Evolutionary conservation across 2,113 vertebrate species (phyloP).

Genomic region (Vidua macroura): DNA sequence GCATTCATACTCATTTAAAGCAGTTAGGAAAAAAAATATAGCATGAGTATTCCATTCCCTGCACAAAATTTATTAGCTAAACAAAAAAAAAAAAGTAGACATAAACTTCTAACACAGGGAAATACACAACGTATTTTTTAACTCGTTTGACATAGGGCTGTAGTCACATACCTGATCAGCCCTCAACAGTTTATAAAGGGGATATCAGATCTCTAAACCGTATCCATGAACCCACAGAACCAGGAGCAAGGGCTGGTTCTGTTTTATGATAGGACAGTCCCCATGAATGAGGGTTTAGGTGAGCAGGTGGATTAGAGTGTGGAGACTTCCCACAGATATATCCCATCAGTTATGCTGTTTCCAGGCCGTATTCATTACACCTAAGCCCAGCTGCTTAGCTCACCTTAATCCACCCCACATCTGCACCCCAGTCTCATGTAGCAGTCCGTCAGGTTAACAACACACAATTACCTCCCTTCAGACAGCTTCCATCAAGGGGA

Average conservation of each 20-base stretch:
- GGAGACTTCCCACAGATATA: neutral
- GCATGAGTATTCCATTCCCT: neutral
- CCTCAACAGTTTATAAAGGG: neutral
- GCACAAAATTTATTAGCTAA: neutral
- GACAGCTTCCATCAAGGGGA: neutral
- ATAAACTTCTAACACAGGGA: neutral
- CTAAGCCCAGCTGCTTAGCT: neutral
- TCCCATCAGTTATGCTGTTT: fast-evolving
- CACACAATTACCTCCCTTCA: neutral
- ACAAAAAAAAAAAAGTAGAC: neutral
- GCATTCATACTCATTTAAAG: neutral
- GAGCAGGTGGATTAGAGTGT: neutral
- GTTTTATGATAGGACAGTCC: neutral
- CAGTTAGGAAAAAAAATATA: too few relatives aligned
- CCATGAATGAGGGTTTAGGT: neutral
- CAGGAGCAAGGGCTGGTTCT: too few relatives aligned
- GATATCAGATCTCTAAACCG: fast-evolving
- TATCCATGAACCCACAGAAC: neutral
- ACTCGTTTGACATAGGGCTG: neutral
- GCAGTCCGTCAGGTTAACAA: neutral
- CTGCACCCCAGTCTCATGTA: neutral
- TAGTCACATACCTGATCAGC: neutral
- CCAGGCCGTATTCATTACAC: neutral
- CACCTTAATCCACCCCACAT: neutral
- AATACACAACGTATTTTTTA: neutral